Evolutionary conservation across 2,888 invertebrate species (phyloP).

Genomic region (Amphipyra berbera): DNA sequence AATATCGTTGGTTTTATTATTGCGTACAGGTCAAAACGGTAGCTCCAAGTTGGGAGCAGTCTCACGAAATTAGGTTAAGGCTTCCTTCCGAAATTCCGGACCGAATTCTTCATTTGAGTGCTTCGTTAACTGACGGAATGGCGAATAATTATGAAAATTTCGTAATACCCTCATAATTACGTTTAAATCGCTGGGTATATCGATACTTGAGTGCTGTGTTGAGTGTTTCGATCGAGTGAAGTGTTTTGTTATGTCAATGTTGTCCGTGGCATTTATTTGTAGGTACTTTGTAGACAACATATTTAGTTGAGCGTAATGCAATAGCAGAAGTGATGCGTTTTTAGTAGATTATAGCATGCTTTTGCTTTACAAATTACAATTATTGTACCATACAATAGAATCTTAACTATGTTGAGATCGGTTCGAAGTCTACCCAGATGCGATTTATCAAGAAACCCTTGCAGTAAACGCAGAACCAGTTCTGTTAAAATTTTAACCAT

Average conservation of each 20-base stretch:
- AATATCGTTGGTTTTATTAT: conserved; percentile 31
- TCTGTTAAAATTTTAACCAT: too few species aligned
- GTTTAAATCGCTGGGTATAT: conserved; percentile 37
- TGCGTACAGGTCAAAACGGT: conserved; percentile 33
- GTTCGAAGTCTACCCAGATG: too few species aligned
- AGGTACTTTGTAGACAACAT: neutral
- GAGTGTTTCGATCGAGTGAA: conserved; percentile 17
- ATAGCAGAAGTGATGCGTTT: too few species aligned
- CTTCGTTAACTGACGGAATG: conserved; percentile 53
- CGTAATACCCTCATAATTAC: conserved; percentile 57
- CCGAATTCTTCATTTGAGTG: conserved; percentile 61
- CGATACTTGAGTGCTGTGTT: conserved; percentile 15
- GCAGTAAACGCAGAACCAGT: too few species aligned
- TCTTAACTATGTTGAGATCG: too few species aligned
- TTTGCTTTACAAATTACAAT: too few species aligned
- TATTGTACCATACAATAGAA: too few species aligned
- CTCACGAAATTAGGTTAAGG: conserved; percentile 56
- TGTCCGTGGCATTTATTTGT: neutral
- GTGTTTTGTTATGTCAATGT: conserved; percentile 8
- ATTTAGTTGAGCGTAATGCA: neutral
- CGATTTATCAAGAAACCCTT: too few species aligned
- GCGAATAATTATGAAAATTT: conserved; percentile 62
- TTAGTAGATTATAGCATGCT: too few species aligned
- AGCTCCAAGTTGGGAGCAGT: conserved; percentile 3
- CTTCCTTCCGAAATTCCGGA: conserved; percentile 54